Conservation (phyloP, 2,888 invertebrate genomes). For the Eretmocerus hayati region DNA sequence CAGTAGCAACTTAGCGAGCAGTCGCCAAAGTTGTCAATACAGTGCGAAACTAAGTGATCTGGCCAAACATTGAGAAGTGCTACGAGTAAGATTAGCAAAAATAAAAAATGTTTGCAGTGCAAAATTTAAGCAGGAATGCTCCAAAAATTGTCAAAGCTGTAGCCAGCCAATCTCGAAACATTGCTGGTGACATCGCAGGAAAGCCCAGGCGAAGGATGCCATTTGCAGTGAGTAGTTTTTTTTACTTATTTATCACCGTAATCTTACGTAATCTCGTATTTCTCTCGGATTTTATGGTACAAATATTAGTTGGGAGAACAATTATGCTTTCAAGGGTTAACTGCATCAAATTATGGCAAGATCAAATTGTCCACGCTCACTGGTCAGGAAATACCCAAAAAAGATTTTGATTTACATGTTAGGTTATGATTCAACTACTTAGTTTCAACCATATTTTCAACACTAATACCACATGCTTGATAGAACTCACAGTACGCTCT, state of each 20-base stretch:
- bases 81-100: too few species aligned
- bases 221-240: neutral
- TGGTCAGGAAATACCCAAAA: neutral
- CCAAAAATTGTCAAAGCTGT: conserved; percentile 2
- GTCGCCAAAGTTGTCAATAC: too few species aligned
- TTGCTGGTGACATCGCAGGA: neutral
- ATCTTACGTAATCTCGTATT: neutral
- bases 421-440: conserved; percentile 12
- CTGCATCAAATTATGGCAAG: neutral
- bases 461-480: too few species aligned
- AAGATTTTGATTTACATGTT: neutral
- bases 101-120: conserved; percentile 10
- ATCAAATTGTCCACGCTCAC: neutral
- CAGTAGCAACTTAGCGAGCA: too few species aligned
- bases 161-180: neutral
- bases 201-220: neutral
- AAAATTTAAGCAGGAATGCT: conserved; percentile 1
- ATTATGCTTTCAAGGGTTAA: neutral
- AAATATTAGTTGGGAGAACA: neutral
- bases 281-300: neutral
- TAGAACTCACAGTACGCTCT: too few species aligned
- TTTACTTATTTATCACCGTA: neutral
- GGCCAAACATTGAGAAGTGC: too few species aligned
- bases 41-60: too few species aligned
- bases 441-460: too few species aligned